Base-by-base conservation (phyloP, 2,797 vertebrate genomes). In the Leptoclinus maculatus region DNA sequence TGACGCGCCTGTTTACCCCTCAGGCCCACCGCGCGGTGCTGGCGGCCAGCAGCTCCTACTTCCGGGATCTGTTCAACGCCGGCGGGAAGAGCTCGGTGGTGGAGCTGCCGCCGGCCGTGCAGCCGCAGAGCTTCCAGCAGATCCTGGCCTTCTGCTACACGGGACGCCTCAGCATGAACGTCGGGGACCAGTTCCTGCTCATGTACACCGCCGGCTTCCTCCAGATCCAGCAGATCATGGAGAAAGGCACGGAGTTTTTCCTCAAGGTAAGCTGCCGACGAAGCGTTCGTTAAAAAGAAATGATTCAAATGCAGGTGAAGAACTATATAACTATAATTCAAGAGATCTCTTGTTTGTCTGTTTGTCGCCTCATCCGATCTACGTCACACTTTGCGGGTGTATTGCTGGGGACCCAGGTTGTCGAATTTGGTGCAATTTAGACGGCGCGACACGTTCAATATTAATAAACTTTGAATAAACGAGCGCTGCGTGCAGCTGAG, bases 181-280 rank as follows among this genome's bases (percentile, higher is more conserved):
- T 98, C 66, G 97, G 98, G 0, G 97, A 99, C 93, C 95, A 96
- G 91, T 99, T 99, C 93, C 95, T 99, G 75, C 96, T 99, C 82
- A 99, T 99, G 97, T 99, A 99, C 95, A 99, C 98, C 0, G 97
- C 98, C 0, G 97, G 98, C 53, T 99, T 99, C 93, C 95, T 99
- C 88, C 98, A 99, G 95, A 99, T 99, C 93, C 98, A 98, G 87
- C 97, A 98, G 94, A 99, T 99, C 93, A 98, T 99, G 97, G 98
- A 99, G 94, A 98, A 98, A 74, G 97, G 97, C 86, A 98, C 98
- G 0, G 98, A 99, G 94, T 98, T 99, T 91, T 98, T 98, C 94
- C 96, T 99, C 74, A 99, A 99, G 96, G 98, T 98, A 86, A 74
- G 12, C 17, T 1, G 2, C 29, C 25, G 16, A 75, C n/a, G 29